Base-by-base conservation (phyloP, 2,888 invertebrate genomes). In the Halictus ligatus region DNA sequence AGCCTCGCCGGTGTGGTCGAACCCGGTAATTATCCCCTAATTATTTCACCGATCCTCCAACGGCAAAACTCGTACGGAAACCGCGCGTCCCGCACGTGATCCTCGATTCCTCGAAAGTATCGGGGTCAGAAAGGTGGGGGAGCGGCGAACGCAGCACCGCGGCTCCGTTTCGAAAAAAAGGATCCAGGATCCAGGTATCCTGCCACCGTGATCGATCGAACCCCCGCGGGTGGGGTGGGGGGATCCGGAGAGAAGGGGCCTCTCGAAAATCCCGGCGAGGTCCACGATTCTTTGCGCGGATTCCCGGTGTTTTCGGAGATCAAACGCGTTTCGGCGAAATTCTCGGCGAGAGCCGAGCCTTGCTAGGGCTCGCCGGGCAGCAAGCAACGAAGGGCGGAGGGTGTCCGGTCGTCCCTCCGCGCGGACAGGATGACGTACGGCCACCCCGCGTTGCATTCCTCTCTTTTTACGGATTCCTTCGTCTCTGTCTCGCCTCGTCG, bases 381-480 rank as follows among this genome's bases (percentile, higher is more conserved):
- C 29, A 5, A 54, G 54, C n/a, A 54, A 54, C 29, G 75, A 54
- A 48, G 46, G 46, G 21, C 13, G 40, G 58, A 75, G 50, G 29
- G 58, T 18, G 48, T 67, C 67, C 46, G 40, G 29, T 50, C 73
- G 73, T 74, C 50, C 73, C 50, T 74, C 73, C 73, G 81, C 86
- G 88, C 83, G 81, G 90, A 92, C 92, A 92, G 92, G 89, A 92
- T 93, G 92, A 93, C 91, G 90, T 92, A 92, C 89, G 89, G 84
- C 86, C 88, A 13, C 60, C 86, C 83, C 82, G 74, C 29, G 81
- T 89, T 78, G 91, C 91, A 91, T 93, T 93, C 92, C 91, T 91
- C 89, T 87, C 88, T 92, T 93, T 92, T 93, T 92, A 80, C 89
- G 83, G 90, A 92, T 92, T 91, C 91, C 89, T 88, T 88, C 88